phyloP scores from a whole-genome alignment of 2,888 invertebrate species.

The Serrognathus titanus region DNA sequence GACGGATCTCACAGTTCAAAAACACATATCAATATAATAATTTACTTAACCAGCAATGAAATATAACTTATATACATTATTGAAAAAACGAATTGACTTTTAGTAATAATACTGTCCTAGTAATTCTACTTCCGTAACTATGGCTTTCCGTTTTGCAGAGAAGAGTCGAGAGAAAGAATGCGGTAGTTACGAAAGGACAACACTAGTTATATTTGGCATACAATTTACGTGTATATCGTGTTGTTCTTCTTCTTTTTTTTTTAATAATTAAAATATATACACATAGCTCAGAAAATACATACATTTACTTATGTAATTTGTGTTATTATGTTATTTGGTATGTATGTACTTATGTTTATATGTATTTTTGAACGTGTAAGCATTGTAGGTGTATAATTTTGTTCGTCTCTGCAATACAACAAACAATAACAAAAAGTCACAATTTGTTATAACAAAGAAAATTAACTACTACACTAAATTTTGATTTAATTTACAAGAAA shows the following conservation, averaged over 20 bases:
- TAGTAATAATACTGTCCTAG: slow-evolving; percentile 42
- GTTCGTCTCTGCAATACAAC: slow-evolving; percentile 11
- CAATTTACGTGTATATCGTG: slow-evolving; percentile 46
- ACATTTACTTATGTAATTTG: slow-evolving; percentile 41
- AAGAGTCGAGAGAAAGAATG: slow-evolving; percentile 7
- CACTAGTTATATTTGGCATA: slow-evolving; percentile 48
- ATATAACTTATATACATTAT: slow-evolving; percentile 48
- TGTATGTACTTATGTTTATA: slow-evolving; percentile 26
- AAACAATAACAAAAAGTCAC: background rate
- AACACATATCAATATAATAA: slow-evolving; percentile 42
- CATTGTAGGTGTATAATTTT: slow-evolving; percentile 25
- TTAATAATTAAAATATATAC: slow-evolving; percentile 41
- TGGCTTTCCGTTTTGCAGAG: slow-evolving; percentile 21
- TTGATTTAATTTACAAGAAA: too few relatives aligned
- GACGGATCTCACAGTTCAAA: slow-evolving; percentile 43
- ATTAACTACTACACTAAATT: too few relatives aligned
- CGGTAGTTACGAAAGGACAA: slow-evolving; percentile 36
- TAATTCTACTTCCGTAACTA: slow-evolving; percentile 37
- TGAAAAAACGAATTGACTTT: slow-evolving; percentile 48
- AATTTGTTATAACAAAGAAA: too few relatives aligned
- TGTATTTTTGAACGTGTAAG: slow-evolving; percentile 54
- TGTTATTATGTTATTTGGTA: slow-evolving; percentile 23
- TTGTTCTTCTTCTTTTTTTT: slow-evolving; percentile 25
- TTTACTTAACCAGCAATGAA: slow-evolving; percentile 48
- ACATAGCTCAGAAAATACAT: slow-evolving; percentile 50